phyloP scores from a whole-genome alignment of 2,113 vertebrate genomes.

The Aldabrachelys gigantea region DNA sequence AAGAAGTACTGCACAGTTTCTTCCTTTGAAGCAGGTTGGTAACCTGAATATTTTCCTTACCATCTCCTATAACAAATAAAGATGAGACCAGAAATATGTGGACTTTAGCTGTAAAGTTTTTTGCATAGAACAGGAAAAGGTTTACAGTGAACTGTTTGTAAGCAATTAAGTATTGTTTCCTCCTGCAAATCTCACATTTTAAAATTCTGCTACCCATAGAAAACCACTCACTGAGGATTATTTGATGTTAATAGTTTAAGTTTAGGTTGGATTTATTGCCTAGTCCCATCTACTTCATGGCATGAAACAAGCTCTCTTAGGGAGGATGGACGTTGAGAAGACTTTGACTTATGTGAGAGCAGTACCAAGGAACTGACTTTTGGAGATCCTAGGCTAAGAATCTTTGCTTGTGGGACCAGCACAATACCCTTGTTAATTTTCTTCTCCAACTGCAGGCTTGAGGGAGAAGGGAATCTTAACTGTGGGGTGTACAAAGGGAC shows the following conservation, averaged over 20 bases:
- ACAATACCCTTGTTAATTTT: neutral
- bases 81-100: neutral
- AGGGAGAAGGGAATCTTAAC: neutral
- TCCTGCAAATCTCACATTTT: neutral
- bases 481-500: neutral
- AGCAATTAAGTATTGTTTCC: neutral
- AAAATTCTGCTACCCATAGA: neutral
- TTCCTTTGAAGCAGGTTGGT: neutral
- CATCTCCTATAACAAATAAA: neutral
- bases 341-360: neutral
- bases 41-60: neutral
- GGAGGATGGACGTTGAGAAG: neutral
- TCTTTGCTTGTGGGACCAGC: neutral
- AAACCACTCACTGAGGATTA: neutral
- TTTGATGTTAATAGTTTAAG: neutral
- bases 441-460: neutral
- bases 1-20: neutral
- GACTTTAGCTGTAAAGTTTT: neutral
- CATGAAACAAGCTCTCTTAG: neutral
- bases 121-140: neutral
- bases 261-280: neutral
- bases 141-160: neutral
- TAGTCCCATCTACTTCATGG: too few relatives aligned
- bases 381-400: neutral
- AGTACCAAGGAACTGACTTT: neutral